A percentile compares a stretch with the other conserved stretches of the same genome.
phyloP scores from a whole-genome alignment of 2,888 invertebrate genomes.

The Agrotis exclamationis region DNA sequence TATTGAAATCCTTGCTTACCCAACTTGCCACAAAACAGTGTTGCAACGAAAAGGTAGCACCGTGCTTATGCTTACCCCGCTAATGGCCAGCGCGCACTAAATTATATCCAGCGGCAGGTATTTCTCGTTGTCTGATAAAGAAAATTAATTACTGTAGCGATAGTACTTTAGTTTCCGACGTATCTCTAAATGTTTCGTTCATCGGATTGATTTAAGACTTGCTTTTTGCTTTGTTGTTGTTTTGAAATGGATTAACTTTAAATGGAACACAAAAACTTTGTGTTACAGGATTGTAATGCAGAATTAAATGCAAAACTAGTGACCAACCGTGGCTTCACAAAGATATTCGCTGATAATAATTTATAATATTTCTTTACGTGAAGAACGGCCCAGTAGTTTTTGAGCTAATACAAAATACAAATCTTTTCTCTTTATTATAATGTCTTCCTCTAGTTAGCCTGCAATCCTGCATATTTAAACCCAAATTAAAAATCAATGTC shows the following conservation, averaged over 20 bases:
- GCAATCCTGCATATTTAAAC: too few relatives aligned
- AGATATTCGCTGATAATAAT: too few relatives aligned
- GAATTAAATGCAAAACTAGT: too few relatives aligned
- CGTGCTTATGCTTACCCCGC: conserved; percentile 14
- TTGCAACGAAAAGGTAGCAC: conserved; percentile 39
- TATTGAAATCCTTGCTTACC: background rate
- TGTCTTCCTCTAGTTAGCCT: too few relatives aligned
- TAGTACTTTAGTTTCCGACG: conserved; percentile 60
- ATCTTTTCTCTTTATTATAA: too few relatives aligned
- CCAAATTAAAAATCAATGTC: too few relatives aligned
- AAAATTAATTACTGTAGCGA: conserved; percentile 66
- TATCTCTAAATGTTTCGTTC: conserved; percentile 62
- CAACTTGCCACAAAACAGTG: conserved; percentile 29
- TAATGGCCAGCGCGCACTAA: conserved; percentile 53
- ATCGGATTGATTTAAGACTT: conserved; percentile 47
- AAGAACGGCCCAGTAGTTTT: too few relatives aligned
- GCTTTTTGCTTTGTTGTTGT: conserved; percentile 27
- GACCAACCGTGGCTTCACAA: too few relatives aligned
- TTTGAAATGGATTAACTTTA: background rate
- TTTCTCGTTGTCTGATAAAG: conserved; percentile 66
- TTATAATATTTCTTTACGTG: too few relatives aligned
- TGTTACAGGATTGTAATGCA: too few relatives aligned
- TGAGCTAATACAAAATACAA: too few relatives aligned
- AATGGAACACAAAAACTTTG: background rate
- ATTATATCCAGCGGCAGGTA: conserved; percentile 62